A percentile compares a stretch with the other conserved stretches of the same genome.
phyloP scores from a whole-genome alignment of 2,888 invertebrate genomes.

The Noctua comes region DNA sequence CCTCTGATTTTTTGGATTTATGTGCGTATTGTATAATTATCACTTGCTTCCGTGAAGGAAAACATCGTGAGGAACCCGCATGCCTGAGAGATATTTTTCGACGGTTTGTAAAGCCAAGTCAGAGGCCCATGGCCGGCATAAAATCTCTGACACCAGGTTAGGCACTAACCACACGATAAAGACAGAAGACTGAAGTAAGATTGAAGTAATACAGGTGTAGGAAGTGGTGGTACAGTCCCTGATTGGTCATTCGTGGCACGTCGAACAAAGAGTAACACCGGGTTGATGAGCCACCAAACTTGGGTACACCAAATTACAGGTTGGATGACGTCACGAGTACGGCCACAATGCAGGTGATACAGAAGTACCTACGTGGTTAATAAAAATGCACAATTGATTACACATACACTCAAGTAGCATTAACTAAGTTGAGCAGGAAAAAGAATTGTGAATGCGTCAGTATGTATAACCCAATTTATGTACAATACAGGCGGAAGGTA shows the following conservation, averaged over 20 bases:
- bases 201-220: not conserved
- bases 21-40: no score
- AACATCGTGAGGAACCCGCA: no score
- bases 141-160: no score
- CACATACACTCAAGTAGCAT: not conserved
- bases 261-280: slow-evolving; percentile 31
- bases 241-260: slow-evolving; percentile 57
- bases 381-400: not conserved
- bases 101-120: no score
- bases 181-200: not conserved
- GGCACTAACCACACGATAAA: no score
- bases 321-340: slow-evolving; percentile 34
- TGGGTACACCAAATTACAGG: slow-evolving; percentile 58
- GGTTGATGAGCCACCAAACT: slow-evolving; percentile 65
- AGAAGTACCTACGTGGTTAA: slow-evolving; percentile 2
- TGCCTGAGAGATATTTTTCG: no score
- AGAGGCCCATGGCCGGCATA: no score
- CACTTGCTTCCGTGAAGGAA: no score
- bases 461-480: slow-evolving; percentile 2
- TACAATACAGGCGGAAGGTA: not conserved
- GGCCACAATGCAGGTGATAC: slow-evolving; percentile 20
- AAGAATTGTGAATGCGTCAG: not conserved
- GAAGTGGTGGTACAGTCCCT: slow-evolving; percentile 10
- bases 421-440: slow-evolving; percentile 7
- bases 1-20: no score